These are phyloP conservation scores for Oikopleura dioica DNA, from an alignment of 23 tunicate genomes.

Conservation along the genomic window DNA sequence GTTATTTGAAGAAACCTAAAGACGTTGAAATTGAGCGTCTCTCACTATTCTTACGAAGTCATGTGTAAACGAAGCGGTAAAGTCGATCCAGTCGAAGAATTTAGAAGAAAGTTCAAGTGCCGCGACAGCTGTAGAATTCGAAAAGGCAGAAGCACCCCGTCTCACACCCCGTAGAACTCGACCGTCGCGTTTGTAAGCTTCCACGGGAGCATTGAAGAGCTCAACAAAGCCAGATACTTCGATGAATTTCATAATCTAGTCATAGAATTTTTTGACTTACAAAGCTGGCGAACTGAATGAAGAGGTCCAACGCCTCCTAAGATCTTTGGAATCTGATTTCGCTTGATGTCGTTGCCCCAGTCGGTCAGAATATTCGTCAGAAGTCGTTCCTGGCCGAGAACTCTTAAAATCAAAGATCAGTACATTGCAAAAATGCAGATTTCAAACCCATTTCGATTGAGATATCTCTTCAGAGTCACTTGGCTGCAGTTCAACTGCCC, in stretches of 20 bases:
- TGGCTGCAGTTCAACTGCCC: slow-evolving; percentile 64
- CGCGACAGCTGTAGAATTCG: slow-evolving; percentile 81
- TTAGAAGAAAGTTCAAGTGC: slow-evolving; percentile 47
- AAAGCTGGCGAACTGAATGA: slow-evolving; percentile 41
- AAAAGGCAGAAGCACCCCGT: slow-evolving; percentile 68
- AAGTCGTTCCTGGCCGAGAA: slow-evolving; percentile 43
- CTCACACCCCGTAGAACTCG: slow-evolving; percentile 59
- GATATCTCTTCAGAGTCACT: slow-evolving; percentile 27
- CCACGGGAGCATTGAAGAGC: slow-evolving; percentile 54
- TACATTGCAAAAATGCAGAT: background rate
- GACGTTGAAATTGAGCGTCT: background rate
- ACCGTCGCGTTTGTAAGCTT: slow-evolving; percentile 72
- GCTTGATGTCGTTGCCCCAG: slow-evolving; percentile 63
- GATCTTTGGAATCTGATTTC: slow-evolving; percentile 62
- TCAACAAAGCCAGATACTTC: slow-evolving; percentile 38
- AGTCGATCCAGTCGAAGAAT: slow-evolving; percentile 41
- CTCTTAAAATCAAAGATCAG: background rate
- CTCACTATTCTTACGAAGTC: slow-evolving; percentile 22
- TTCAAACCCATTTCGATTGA: slow-evolving; percentile 25
- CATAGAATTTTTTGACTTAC: background rate
- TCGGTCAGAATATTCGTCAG: slow-evolving; percentile 31
- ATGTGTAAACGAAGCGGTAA: slow-evolving; percentile 53
- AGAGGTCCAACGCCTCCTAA: slow-evolving; percentile 91
- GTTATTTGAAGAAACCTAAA: background rate
- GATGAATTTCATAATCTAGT: slow-evolving; percentile 16